Evolutionary conservation across 2,888 invertebrate genomes (phyloP).

Genomic region (Pharmacophagus antenor): DNA sequence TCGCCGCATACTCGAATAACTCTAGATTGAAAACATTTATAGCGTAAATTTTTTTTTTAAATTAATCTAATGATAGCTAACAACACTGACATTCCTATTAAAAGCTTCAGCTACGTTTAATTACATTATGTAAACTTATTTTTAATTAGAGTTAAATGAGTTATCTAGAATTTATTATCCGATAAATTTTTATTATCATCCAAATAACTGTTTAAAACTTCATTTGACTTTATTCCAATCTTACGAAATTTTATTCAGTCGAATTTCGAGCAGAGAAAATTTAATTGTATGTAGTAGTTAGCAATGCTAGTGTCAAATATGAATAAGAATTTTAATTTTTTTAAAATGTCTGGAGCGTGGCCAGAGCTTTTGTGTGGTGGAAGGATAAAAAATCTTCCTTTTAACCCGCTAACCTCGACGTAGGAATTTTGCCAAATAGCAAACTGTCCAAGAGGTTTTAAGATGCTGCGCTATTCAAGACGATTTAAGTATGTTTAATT

Average conservation of each 20-base stretch:
- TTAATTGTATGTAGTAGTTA: not conserved
- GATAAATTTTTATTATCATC: not conserved
- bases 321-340: constrained; percentile 44
- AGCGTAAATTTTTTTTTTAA: not conserved
- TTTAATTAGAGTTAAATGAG: not conserved
- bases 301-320: constrained; percentile 39
- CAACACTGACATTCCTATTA: not conserved
- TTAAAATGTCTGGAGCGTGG: constrained; percentile 37
- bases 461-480: constrained; percentile 10
- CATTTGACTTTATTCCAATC: not conserved
- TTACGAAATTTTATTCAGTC: not conserved
- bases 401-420: constrained; percentile 27
- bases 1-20: not conserved
- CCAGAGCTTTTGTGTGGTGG: constrained; percentile 32
- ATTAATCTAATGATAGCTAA: not conserved
- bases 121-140: not conserved
- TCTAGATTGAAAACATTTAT: not conserved
- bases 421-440: constrained; percentile 30
- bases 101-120: not conserved
- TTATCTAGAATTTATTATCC: too few relatives aligned
- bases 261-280: not conserved
- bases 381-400: constrained; percentile 32
- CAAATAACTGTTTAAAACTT: not conserved
- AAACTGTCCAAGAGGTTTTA: constrained; percentile 25
- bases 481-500: constrained; percentile 19